These are phyloP conservation scores for Diplazon laetatorius DNA, from an alignment of 2,888 invertebrate genomes.

Conservation along the genomic window DNA sequence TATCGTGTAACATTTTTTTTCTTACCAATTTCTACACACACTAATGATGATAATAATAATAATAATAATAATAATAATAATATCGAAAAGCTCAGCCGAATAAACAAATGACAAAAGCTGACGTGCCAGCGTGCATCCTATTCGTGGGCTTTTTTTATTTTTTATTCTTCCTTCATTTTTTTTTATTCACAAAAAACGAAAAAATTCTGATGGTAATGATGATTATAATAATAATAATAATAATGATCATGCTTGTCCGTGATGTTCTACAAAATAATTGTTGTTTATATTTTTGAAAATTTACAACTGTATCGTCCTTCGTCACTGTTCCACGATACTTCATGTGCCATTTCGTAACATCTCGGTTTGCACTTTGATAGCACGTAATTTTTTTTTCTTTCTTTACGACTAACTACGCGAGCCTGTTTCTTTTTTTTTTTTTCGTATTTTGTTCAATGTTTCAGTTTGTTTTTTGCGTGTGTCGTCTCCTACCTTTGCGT, in stretches of 20 bases:
- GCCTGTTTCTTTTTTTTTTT: neutral
- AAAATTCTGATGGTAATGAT: too few relatives aligned
- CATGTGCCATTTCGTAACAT: conserved; percentile 2
- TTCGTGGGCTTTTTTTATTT: conserved; percentile 6
- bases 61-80: neutral
- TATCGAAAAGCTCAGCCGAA: conserved; percentile 43
- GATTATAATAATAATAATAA: too few relatives aligned
- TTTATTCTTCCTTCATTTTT: too few relatives aligned
- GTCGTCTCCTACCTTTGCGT: conserved; percentile 81
- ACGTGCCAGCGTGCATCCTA: conserved; percentile 48
- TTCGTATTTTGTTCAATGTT: neutral
- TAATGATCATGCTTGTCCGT: neutral
- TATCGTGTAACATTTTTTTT: conserved; percentile 7
- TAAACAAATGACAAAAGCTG: conserved; percentile 55
- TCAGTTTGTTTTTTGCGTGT: conserved; percentile 22
- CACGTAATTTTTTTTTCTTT: conserved; percentile 9
- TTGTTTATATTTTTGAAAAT: neutral
- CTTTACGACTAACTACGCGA: conserved; percentile 33
- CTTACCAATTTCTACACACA: neutral
- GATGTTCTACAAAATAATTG: neutral
- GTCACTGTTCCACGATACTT: conserved; percentile 7
- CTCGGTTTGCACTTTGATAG: neutral
- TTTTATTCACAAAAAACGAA: neutral
- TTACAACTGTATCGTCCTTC: conserved; percentile 1
- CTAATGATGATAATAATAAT: neutral